These are phyloP conservation scores for Mormoops blainvillei DNA, from an alignment of 2,113 vertebrate genomes.

Conservation along the genomic window DNA sequence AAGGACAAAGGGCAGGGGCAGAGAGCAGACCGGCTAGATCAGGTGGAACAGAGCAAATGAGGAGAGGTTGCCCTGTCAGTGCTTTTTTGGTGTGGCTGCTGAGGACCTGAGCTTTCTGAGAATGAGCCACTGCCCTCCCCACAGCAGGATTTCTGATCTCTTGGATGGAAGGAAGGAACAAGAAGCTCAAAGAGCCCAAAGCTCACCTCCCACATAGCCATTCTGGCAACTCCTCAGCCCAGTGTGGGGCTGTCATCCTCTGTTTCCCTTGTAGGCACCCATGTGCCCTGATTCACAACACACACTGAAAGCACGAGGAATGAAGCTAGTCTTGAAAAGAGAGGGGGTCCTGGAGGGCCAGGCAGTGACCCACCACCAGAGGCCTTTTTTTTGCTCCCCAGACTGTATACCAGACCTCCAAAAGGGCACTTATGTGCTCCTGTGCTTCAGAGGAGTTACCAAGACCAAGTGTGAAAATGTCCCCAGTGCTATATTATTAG, in stretches of 20 bases:
- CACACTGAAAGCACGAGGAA: neutral
- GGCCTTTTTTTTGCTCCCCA: neutral
- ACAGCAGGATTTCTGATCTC: neutral
- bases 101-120: neutral
- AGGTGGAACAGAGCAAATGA: neutral
- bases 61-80: neutral
- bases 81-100: neutral
- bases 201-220: neutral
- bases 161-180: constrained; percentile 15
- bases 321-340: constrained; percentile 1
- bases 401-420: neutral
- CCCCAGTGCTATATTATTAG: constrained; percentile 15
- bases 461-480: constrained; percentile 34
- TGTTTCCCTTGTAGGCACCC: neutral
- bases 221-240: neutral
- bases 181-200: constrained; percentile 1
- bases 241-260: neutral
- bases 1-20: constrained; percentile 11
- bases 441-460: neutral
- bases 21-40: neutral
- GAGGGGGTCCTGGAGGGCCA: neutral
- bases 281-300: neutral
- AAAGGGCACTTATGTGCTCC: neutral
- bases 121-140: neutral
- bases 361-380: neutral